phyloP scores from a whole-genome alignment of 2,888 invertebrate species.

The Pheosia gnoma region DNA sequence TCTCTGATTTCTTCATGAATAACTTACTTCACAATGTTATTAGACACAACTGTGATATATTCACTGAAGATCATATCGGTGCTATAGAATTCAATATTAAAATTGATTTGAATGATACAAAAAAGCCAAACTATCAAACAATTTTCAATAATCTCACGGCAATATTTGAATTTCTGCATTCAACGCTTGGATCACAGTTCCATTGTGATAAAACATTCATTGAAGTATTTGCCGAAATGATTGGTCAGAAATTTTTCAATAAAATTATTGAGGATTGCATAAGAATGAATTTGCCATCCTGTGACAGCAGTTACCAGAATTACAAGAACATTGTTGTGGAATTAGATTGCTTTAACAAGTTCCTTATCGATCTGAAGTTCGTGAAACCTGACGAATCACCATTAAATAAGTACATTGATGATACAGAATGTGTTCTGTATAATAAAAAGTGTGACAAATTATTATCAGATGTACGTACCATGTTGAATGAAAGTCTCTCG shows the following conservation, averaged over 20 bases:
- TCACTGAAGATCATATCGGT: conserved; percentile 71
- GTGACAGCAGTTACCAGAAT: conserved; percentile 67
- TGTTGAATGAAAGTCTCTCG: conserved; percentile 68
- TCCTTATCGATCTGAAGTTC: conserved; percentile 75
- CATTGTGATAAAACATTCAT: conserved; percentile 69
- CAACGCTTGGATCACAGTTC: conserved; percentile 71
- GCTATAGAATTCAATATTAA: conserved; percentile 75
- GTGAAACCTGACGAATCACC: conserved; percentile 67
- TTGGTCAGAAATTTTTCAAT: conserved; percentile 68
- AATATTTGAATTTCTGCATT: conserved; percentile 76
- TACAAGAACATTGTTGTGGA: conserved; percentile 74
- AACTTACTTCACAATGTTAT: conserved; percentile 70
- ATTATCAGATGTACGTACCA: conserved; percentile 61
- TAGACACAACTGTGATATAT: conserved; percentile 74
- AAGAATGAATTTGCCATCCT: conserved; percentile 68
- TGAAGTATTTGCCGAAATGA: conserved; percentile 68
- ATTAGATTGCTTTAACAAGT: conserved; percentile 74
- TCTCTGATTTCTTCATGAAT: conserved; percentile 76
- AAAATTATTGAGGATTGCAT: conserved; percentile 78
- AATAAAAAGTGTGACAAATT: conserved; percentile 78
- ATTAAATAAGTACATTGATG: conserved; percentile 70
- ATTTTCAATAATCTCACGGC: conserved; percentile 76
- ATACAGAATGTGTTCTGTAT: conserved; percentile 74
- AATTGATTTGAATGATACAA: conserved; percentile 61
- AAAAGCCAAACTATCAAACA: conserved; percentile 69